phyloP scores from a whole-genome alignment of 2,113 vertebrate species.

The Oryzias woworae region DNA sequence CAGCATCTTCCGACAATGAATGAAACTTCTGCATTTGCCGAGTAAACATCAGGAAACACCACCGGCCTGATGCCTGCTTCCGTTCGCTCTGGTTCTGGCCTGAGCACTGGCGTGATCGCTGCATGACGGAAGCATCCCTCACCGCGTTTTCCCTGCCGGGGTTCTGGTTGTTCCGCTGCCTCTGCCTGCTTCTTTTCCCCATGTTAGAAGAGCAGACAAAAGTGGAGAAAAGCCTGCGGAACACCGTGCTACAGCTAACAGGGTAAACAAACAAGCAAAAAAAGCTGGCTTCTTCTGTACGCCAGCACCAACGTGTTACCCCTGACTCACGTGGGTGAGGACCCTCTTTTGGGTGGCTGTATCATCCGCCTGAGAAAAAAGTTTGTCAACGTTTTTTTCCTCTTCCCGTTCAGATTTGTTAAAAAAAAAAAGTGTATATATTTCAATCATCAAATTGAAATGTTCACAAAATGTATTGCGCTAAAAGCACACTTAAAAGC shows the following conservation, averaged over 20 bases:
- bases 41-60: too few relatives aligned
- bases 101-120: neutral
- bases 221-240: conserved; percentile 46
- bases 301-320: conserved; percentile 39
- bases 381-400: too few relatives aligned
- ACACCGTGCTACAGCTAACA: conserved; percentile 4
- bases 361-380: conserved; percentile 51
- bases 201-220: conserved; percentile 57
- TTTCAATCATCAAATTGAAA: too few relatives aligned
- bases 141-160: conserved; percentile 75
- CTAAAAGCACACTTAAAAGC: too few relatives aligned
- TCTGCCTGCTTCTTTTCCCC: conserved; percentile 78
- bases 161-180: conserved; percentile 63
- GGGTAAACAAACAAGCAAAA: neutral
- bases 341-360: conserved; percentile 47
- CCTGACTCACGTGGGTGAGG: conserved; percentile 65
- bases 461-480: neutral
- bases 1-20: too few relatives aligned
- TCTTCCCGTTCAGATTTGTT: too few relatives aligned
- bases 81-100: neutral
- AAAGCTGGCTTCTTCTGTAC: neutral
- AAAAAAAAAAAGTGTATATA: too few relatives aligned
- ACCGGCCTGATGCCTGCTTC: too few relatives aligned
- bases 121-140: conserved; percentile 37
- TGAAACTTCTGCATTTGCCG: too few relatives aligned